phyloP scores from a whole-genome alignment of 2,113 vertebrate species.

The Paradoxurus hermaphroditus region DNA sequence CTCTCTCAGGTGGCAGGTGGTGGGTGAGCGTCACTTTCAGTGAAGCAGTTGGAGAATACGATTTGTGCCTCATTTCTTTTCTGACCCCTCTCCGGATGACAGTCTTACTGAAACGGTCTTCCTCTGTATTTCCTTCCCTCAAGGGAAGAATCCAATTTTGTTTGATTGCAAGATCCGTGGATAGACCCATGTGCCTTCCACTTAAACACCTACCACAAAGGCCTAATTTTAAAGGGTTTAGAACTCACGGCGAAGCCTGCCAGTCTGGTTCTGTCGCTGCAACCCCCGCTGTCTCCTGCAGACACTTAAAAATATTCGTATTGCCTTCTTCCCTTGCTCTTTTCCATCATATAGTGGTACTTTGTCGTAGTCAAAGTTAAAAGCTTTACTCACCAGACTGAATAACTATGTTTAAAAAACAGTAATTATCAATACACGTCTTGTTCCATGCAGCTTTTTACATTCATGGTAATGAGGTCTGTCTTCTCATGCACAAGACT shows the following conservation, averaged over 20 bases:
- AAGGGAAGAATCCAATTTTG: not conserved
- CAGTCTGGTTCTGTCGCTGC: conserved; percentile 36
- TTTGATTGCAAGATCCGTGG: not conserved
- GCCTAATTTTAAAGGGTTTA: conserved; percentile 63
- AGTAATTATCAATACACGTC: conserved; percentile 3
- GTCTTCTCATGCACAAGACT: not conserved
- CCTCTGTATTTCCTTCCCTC: not conserved
- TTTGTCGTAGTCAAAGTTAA: conserved; percentile 5
- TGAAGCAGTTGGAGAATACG: not conserved
- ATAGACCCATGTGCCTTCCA: not conserved
- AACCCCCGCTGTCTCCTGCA: not conserved
- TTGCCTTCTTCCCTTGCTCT: conserved; percentile 65
- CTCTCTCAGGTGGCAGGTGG: not conserved
- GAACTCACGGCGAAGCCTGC: conserved; percentile 58
- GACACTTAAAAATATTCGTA: not conserved
- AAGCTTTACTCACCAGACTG: conserved; percentile 15
- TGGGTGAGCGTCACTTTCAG: not conserved
- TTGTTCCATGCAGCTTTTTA: not conserved
- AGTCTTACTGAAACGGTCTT: not conserved
- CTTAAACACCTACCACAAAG: not conserved
- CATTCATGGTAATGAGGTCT: not conserved
- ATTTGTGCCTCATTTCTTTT: not conserved
- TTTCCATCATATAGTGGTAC: not conserved
- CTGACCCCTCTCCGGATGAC: not conserved
- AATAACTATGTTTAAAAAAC: conserved; percentile 57